phyloP scores from a whole-genome alignment of 2,888 invertebrate species.

The Physocephala rufipes region DNA sequence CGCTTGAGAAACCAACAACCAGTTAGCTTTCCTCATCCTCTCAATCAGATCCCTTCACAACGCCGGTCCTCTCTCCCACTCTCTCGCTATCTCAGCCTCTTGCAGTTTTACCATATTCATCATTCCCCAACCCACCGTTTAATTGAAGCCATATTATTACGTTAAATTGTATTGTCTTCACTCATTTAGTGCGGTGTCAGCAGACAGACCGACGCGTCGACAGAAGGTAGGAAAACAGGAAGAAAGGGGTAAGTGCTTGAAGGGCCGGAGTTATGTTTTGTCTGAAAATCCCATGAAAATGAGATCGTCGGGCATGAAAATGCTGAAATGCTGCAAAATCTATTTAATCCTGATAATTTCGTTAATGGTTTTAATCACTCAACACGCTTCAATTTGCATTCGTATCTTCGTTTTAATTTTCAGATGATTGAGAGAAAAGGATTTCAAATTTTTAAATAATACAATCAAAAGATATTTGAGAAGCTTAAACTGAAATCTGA shows the following conservation, averaged over 20 bases:
- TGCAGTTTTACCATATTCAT: constrained; percentile 31
- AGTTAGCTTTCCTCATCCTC: background rate
- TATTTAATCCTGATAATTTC: constrained; percentile 64
- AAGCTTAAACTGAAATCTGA: no score
- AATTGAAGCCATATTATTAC: constrained; percentile 63
- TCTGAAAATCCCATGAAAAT: constrained; percentile 31
- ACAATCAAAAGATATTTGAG: no score
- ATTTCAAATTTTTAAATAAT: background rate
- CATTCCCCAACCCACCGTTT: constrained; percentile 52
- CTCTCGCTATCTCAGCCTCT: background rate
- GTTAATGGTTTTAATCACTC: constrained; percentile 65
- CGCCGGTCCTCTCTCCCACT: no score
- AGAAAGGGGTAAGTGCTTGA: constrained; percentile 48
- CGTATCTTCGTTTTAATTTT: constrained; percentile 12
- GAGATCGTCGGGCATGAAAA: constrained; percentile 53
- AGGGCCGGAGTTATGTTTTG: constrained; percentile 46
- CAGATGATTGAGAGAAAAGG: background rate
- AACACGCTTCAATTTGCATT: constrained; percentile 40
- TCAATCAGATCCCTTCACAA: no score
- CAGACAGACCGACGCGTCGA: background rate
- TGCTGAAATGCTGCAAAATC: constrained; percentile 53
- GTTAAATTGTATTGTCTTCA: constrained; percentile 62
- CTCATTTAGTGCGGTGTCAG: constrained; percentile 37
- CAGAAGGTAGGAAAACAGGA: constrained; percentile 24
- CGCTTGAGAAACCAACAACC: background rate